phyloP scores from a whole-genome alignment of 2,797 vertebrate genomes.

The Oreochromis mossambicus region DNA sequence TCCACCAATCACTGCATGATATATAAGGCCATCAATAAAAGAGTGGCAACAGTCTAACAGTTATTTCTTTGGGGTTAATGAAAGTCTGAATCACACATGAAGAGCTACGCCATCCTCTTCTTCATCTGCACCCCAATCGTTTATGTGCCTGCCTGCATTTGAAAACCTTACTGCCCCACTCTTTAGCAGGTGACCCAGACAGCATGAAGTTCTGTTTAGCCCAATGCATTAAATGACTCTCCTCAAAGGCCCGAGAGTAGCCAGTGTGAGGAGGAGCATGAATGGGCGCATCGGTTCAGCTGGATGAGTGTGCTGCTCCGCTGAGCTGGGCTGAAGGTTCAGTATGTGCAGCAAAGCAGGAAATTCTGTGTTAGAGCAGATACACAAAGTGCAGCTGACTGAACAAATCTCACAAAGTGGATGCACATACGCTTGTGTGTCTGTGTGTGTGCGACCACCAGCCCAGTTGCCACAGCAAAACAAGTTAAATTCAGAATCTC shows the following conservation, averaged over 20 bases:
- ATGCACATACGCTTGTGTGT: background rate
- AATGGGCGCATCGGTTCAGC: constrained; percentile 33
- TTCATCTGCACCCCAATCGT: constrained; percentile 14
- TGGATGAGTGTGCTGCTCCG: background rate
- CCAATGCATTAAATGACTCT: constrained; percentile 45
- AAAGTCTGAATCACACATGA: constrained; percentile 39
- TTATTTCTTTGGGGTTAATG: constrained; percentile 56
- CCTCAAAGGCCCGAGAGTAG: constrained; percentile 19
- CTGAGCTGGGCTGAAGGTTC: constrained; percentile 37
- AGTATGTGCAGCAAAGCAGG: constrained; percentile 28
- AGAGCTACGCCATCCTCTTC: background rate
- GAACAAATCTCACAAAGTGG: constrained; percentile 8
- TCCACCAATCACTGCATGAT: constrained; percentile 27
- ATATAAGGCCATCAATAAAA: constrained; percentile 47
- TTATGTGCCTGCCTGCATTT: constrained; percentile 17
- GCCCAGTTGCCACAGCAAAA: constrained; percentile 20
- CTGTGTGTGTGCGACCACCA: background rate
- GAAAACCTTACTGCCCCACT: constrained; percentile 7
- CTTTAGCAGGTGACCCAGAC: constrained; percentile 40
- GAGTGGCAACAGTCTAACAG: constrained; percentile 18
- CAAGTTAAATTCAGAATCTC: constrained; percentile 26
- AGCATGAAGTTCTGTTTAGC: constrained; percentile 29
- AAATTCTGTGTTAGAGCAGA: background rate
- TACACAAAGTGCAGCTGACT: constrained; percentile 27
- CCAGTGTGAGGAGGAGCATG: constrained; percentile 1